Evolutionary conservation across 1,140 invertebrate genomes (phyloP), one percentile per base, ranked within the genome.

Genomic region (Brachionus manjavacas): DNA sequence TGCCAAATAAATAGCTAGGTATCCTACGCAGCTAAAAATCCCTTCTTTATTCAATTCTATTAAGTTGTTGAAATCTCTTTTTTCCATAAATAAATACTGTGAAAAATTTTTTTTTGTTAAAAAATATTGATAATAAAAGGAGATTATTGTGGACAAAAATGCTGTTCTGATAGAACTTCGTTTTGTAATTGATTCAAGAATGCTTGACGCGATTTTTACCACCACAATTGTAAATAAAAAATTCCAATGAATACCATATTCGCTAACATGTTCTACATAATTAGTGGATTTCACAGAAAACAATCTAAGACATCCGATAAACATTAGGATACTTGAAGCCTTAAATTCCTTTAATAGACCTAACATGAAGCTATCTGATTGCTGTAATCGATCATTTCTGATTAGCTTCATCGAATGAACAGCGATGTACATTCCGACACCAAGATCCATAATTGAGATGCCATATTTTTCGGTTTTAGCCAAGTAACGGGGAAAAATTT

Each of bases 171-270:
- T 23, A 0, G 52, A 28, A 31, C 79, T 81, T 28, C 46, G 35
- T 2, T 55, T 20, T 91, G 23, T 9, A 85, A 52, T 20, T 64
- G 83, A 74, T 86, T 86, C 8, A 74, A 83, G 20, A 35, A 41
- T 55, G 20, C 14, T 72, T 11, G 39, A 52, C 8, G 25, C 8
- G 11, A 80, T 20, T 80, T 80, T 80, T 28, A 81, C 79, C n/a
- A 46, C 20, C 23, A 81, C 79, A 35, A 81, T 81, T 81, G 95
- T 97, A 84, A 97, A 93, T 87, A 98, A 98, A 88, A 98, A 98
- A 89, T 99, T 99, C 95, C 96, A 97, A 90, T 98, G 96, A 4
- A 94, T 91, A 3, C 96, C 97, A 91, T 98, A 99, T 88, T 98
- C 97, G 6, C 93, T 92, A 0, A 94, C 91, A 89, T 96, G 94